Evolutionary conservation across 1,140 invertebrate species (phyloP).

Genomic region (Rhopalosiphum maidis): DNA sequence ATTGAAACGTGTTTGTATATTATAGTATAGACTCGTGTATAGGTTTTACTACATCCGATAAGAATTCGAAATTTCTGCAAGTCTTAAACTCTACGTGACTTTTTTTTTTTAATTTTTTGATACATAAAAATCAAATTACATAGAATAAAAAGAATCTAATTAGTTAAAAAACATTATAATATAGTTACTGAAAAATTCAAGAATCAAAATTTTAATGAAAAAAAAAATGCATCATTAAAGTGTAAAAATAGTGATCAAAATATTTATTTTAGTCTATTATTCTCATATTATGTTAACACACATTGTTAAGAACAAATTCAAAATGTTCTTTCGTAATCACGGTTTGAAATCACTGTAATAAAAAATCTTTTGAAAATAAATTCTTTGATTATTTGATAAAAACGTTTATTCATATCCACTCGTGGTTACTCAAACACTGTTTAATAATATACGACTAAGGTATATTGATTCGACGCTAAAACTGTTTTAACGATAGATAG

Average conservation of each 20-base stretch:
- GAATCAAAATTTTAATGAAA: too few species aligned
- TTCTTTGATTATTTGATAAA: not conserved
- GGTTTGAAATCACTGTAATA: too few species aligned
- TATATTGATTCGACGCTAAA: too few species aligned
- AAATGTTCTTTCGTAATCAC: not conserved
- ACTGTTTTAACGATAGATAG: not conserved
- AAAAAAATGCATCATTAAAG: too few species aligned
- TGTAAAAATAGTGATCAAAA: too few species aligned
- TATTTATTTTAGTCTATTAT: too few species aligned
- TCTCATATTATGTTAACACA: too few species aligned
- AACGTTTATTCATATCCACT: not conserved
- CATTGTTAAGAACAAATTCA: not conserved
- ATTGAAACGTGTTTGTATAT: not conserved
- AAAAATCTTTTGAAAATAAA: not conserved
- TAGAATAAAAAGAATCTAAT: not conserved
- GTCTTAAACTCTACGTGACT: not conserved
- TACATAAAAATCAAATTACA: too few species aligned
- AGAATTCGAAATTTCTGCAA: not conserved
- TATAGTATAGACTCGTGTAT: not conserved
- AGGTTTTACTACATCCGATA: not conserved
- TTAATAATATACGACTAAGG: too few species aligned
- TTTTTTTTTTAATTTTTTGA: not conserved
- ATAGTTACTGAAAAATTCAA: too few species aligned
- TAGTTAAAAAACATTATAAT: not conserved
- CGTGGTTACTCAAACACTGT: too few species aligned